Conservation (phyloP, 2,113 vertebrate species). For the Sterrhoptilus dennistouni region DNA sequence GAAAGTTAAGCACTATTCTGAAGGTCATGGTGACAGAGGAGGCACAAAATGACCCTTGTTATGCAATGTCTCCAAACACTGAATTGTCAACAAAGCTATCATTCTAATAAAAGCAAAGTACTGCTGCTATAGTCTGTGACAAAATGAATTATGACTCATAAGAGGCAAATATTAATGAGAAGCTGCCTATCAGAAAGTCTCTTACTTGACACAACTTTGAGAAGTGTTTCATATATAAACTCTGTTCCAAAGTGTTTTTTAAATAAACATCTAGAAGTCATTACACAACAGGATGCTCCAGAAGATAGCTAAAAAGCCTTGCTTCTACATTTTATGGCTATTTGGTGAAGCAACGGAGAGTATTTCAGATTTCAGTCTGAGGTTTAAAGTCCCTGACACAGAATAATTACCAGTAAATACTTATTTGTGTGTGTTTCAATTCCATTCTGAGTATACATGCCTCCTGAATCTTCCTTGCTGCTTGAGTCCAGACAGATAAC, state of each 20-base stretch:
- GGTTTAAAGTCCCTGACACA: neutral
- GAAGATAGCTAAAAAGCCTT: neutral
- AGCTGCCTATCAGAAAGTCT: neutral
- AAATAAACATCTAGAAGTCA: neutral
- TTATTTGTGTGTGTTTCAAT: neutral
- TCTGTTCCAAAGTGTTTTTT: neutral
- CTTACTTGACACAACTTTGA: neutral
- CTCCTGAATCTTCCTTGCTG: neutral
- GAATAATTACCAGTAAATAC: neutral
- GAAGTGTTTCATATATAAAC: neutral
- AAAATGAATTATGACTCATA: constrained; percentile 11
- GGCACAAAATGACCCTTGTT: neutral
- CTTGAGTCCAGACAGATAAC: neutral
- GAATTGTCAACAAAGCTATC: neutral
- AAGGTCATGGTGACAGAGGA: constrained; percentile 28
- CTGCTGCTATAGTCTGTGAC: neutral
- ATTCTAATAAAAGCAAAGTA: constrained; percentile 19
- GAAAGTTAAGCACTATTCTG: constrained; percentile 17
- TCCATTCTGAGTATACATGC: neutral
- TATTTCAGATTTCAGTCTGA: neutral
- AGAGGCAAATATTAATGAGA: constrained; percentile 29
- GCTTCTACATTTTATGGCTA: neutral
- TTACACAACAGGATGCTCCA: neutral
- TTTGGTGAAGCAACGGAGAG: neutral
- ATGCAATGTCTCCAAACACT: neutral